phyloP scores from a whole-genome alignment of 2,888 invertebrate species.

The Marasmarcha lunaedactyla region DNA sequence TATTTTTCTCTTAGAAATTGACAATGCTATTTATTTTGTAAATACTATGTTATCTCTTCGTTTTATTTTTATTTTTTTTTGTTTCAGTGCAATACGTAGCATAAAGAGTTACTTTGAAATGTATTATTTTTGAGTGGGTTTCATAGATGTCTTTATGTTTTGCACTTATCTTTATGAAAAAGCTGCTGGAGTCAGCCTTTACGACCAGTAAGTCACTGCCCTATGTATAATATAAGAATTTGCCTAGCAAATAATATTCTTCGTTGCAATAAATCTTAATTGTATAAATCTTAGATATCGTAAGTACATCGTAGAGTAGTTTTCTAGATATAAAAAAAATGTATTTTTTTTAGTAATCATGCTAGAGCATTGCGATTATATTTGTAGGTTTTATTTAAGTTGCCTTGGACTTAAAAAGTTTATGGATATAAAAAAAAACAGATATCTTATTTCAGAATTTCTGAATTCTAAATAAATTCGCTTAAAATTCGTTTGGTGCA shows the following conservation, averaged over 20 bases:
- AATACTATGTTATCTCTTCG: conserved; percentile 1
- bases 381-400: no score
- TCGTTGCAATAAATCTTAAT: conserved; percentile 39
- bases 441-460: neutral
- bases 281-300: conserved; percentile 41
- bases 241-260: conserved; percentile 41
- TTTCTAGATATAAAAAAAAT: neutral
- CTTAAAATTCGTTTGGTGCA: neutral
- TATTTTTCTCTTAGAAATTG: no score
- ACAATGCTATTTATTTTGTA: no score
- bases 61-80: conserved; percentile 15
- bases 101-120: conserved; percentile 19
- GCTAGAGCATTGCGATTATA: neutral
- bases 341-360: neutral
- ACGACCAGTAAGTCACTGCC: conserved; percentile 64
- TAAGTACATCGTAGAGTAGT: conserved; percentile 17
- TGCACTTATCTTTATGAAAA: conserved; percentile 14
- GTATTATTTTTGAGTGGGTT: neutral
- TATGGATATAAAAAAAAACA: neutral
- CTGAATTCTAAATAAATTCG: neutral
- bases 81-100: conserved; percentile 41
- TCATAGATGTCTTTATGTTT: conserved; percentile 6
- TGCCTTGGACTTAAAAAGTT: neutral
- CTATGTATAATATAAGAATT: conserved; percentile 30
- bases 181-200: conserved; percentile 23